These are phyloP conservation scores for Chloebia gouldiae DNA, from an alignment of 2,113 vertebrate species.

Conservation along the genomic window DNA sequence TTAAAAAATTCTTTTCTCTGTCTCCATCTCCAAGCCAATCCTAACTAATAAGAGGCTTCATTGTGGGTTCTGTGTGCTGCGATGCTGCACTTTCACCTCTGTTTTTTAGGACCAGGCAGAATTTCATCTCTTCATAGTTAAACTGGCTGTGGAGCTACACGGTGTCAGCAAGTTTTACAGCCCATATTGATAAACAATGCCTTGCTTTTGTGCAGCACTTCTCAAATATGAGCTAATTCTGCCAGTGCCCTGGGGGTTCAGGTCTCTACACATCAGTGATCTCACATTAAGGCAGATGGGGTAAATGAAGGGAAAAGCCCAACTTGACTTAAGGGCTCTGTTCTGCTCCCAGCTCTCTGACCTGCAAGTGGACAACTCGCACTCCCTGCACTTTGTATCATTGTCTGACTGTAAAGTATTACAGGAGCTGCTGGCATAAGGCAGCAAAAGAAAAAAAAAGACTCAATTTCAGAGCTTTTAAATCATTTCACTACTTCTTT, in stretches of 20 bases:
- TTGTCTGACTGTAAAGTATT: background rate
- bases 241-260: background rate
- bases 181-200: constrained; percentile 33
- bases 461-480: constrained; percentile 27
- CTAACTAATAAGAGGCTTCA: background rate
- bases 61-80: background rate
- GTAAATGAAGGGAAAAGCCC: constrained; percentile 48
- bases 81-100: background rate
- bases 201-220: constrained; percentile 4
- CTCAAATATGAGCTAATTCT: constrained; percentile 30
- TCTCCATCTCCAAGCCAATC: background rate
- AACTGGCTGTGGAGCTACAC: background rate
- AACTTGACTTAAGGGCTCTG: background rate
- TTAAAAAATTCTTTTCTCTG: background rate
- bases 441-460: background rate
- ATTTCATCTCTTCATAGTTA: constrained; percentile 13
- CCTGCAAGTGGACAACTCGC: constrained; percentile 3
- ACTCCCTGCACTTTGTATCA: background rate
- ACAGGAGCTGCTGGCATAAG: background rate
- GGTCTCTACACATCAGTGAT: constrained; percentile 41
- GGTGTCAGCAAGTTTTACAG: constrained; percentile 41
- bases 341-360: constrained; percentile 4
- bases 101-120: constrained; percentile 7
- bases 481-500: constrained; percentile 23
- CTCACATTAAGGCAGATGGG: constrained; percentile 43